Percentiles rank a stretch among this genome's conserved stretches.
Evolutionary conservation across 2,113 vertebrate species (phyloP).

Genomic region (Catharus bicknelli): DNA sequence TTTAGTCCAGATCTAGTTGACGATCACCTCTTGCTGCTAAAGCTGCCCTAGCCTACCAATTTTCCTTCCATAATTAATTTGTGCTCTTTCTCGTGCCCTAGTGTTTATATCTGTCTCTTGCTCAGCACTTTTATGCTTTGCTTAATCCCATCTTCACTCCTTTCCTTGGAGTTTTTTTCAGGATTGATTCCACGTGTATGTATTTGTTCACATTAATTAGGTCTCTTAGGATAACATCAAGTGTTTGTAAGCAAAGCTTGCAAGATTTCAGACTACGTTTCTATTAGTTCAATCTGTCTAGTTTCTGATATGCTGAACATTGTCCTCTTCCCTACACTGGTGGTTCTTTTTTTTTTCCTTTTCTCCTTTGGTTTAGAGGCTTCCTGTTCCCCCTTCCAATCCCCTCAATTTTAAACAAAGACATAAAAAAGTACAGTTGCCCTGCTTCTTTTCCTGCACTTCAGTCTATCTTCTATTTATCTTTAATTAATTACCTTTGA

Average conservation of each 20-base stretch:
- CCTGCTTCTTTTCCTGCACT: background rate
- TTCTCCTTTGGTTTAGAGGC: background rate
- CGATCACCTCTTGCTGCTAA: background rate
- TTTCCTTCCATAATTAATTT: background rate
- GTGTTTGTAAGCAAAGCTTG: background rate
- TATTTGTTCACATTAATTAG: background rate
- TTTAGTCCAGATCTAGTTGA: background rate
- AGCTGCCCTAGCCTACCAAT: background rate
- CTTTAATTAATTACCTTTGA: background rate
- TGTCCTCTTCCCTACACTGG: background rate
- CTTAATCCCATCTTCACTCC: background rate
- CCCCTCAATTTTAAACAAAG: background rate
- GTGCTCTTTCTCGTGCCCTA: background rate
- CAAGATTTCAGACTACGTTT: background rate
- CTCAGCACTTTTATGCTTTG: background rate
- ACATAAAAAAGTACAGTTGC: background rate
- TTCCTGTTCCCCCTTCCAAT: background rate
- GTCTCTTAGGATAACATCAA: background rate
- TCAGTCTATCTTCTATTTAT: background rate
- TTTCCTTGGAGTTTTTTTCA: background rate
- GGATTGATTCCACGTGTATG: background rate
- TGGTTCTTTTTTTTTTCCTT: background rate
- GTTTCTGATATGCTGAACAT: background rate
- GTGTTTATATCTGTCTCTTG: background rate
- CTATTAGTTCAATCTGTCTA: background rate